Base-by-base conservation (phyloP, 1,140 invertebrate genomes). In the Conus betulinus region DNA sequence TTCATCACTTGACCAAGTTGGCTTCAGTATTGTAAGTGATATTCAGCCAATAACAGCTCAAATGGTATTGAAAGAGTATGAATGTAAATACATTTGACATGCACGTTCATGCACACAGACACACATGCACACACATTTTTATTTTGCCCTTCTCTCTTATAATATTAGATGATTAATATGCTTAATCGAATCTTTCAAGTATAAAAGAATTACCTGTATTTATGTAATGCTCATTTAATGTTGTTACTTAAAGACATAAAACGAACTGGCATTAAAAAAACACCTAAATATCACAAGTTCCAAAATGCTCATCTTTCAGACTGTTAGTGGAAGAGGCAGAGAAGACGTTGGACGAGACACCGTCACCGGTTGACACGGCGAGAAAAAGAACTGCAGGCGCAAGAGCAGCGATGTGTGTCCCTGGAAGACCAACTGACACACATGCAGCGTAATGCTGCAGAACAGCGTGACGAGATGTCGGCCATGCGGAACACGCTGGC, bases 321-420 rank as follows among this genome's bases (percentile, higher is more conserved):
- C 84, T 95, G 90, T 83, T 95, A 27, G 93, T 93, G n/a, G 95
- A 95, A 74, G 93, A 95, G 87, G 92, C 94, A 51, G 95, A 95
- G 82, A 92, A 93, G 76, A 90, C 93, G 23, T 82, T 94, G 67
- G 93, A 93, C 71, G 94, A 95, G 15, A 90, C 91, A 1, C 92
- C n/a, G 94, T 51, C 91, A 93, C 78, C 89, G 93, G 83, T 91
- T 95, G 63, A 82, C 74, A 13, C 88, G 91, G 10, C 89, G 91
- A 51, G 94, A 95, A 81, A 91, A 90, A 27, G 94, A 94, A 52
- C 90, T 95, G 13, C 89, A 91, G 27, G 55, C 87, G 15, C 90
- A 92, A 81, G 92, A 93, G 23, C 91, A 94, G 39, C 88, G 92
- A 13, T 90, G 89, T 51, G 88, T 88, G 3, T 74, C 90, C 0